Percentiles rank a stretch among this genome's conserved stretches.
Conservation (phyloP, 2,797 vertebrate genomes). For the Echeneis naucrates region DNA sequence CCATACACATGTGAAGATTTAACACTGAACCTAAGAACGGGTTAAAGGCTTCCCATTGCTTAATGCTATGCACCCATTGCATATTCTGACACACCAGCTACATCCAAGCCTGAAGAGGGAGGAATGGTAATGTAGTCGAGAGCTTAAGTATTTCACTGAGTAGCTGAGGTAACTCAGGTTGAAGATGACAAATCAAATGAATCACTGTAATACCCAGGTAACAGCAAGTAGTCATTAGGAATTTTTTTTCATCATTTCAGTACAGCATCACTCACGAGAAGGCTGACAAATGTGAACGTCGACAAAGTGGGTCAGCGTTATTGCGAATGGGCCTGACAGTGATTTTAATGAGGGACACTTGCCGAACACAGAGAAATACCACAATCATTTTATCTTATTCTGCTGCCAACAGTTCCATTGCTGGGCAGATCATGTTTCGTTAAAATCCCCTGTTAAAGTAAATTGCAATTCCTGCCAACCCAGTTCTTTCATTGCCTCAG, state of each 20-base stretch:
- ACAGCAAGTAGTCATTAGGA: neutral
- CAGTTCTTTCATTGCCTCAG: neutral
- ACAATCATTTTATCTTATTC: conserved; percentile 54
- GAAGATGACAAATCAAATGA: neutral
- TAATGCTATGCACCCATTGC: neutral
- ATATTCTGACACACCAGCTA: conserved; percentile 6
- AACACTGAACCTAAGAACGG: conserved; percentile 37
- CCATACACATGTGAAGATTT: conserved; percentile 30
- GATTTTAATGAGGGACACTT: conserved; percentile 64
- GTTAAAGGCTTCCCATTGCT: conserved; percentile 20
- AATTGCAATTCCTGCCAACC: conserved; percentile 29
- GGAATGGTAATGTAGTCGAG: neutral
- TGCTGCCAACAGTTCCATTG: conserved; percentile 45
- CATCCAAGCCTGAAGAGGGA: neutral
- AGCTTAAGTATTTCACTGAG: neutral
- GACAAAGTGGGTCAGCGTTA: conserved; percentile 22
- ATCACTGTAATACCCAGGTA: conserved; percentile 13
- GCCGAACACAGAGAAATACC: conserved; percentile 52
- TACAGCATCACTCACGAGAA: conserved; percentile 14
- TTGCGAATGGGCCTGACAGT: conserved; percentile 32
- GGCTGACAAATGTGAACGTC: conserved; percentile 12
- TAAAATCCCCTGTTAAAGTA: conserved; percentile 58
- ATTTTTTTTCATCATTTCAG: conserved; percentile 11
- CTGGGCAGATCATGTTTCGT: conserved; percentile 56
- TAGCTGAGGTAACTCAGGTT: neutral